A percentile compares a stretch with the other conserved stretches of the same genome.
phyloP scores from a whole-genome alignment of 2,113 vertebrate genomes.

The Corvus hawaiiensis region DNA sequence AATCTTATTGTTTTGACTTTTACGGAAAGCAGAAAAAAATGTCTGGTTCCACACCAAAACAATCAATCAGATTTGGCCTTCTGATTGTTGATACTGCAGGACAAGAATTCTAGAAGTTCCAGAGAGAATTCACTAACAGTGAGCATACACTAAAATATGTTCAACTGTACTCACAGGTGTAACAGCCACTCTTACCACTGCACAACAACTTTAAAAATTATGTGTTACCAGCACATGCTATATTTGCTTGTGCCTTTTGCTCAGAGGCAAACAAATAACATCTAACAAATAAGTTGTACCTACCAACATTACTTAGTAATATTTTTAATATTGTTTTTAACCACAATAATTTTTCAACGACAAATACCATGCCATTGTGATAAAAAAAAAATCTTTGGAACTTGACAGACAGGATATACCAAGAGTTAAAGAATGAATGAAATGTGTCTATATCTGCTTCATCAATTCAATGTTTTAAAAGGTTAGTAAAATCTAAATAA shows the following conservation, averaged over 20 bases:
- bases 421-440: neutral
- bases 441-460: neutral
- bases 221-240: fast-evolving
- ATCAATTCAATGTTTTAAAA: neutral
- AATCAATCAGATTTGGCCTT: neutral
- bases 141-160: neutral
- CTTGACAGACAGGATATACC: neutral
- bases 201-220: neutral
- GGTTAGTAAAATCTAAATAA: neutral
- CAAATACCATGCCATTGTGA: neutral
- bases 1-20: neutral
- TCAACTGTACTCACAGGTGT: no score
- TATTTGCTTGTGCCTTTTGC: neutral
- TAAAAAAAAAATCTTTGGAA: neutral
- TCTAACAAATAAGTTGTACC: neutral
- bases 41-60: neutral
- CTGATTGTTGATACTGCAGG: neutral
- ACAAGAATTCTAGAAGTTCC: neutral
- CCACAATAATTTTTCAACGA: neutral
- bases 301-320: neutral
- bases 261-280: neutral
- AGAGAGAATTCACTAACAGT: neutral
- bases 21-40: neutral
- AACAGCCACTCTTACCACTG: neutral
- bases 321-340: neutral